These are phyloP conservation scores for Siniperca obscura DNA, from an alignment of 2,797 vertebrate genomes.

Conservation along the genomic window DNA sequence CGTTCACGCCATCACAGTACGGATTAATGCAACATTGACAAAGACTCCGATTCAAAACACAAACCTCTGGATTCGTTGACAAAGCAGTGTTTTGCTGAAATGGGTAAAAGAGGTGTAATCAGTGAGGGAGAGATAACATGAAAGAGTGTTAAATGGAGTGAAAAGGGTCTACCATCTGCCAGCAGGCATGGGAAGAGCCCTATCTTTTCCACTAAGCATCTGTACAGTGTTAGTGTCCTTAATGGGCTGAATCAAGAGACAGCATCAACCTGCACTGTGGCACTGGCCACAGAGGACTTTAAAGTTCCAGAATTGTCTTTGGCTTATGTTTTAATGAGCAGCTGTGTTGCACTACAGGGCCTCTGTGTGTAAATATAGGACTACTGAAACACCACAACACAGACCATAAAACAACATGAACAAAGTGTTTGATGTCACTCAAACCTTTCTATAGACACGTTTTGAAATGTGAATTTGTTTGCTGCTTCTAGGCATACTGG, in stretches of 20 bases:
- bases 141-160: conserved; percentile 76
- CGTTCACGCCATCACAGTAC: neutral
- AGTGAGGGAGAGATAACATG: conserved; percentile 52
- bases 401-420: neutral
- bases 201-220: conserved; percentile 69
- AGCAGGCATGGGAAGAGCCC: conserved; percentile 37
- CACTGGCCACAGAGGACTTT: conserved; percentile 66
- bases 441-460: neutral
- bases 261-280: conserved; percentile 81
- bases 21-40: neutral
- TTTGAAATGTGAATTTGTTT: conserved; percentile 8
- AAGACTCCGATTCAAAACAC: neutral
- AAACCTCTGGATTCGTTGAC: conserved; percentile 17
- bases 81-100: conserved; percentile 46
- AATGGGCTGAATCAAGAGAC: conserved; percentile 86
- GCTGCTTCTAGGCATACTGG: neutral
- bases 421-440: neutral
- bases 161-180: conserved; percentile 82
- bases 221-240: conserved; percentile 78
- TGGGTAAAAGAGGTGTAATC: conserved; percentile 42
- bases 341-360: conserved; percentile 40
- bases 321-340: conserved; percentile 53
- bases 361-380: conserved; percentile 37
- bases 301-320: conserved; percentile 66
- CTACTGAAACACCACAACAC: conserved; percentile 15